phyloP scores from a whole-genome alignment of 2,888 invertebrate genomes.

The Nomada fabriciana region DNA sequence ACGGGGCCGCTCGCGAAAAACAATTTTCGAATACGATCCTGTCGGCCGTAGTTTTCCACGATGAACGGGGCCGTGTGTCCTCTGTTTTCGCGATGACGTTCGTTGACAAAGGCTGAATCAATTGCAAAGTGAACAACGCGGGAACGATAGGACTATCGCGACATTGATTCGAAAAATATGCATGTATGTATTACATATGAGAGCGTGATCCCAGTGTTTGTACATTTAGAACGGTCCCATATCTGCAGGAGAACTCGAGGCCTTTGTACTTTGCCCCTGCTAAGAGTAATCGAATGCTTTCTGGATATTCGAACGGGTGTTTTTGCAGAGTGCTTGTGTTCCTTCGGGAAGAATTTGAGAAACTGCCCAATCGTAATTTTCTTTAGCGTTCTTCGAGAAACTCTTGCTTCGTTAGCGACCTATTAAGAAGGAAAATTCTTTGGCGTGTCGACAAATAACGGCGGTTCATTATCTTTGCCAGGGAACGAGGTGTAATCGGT shows the following conservation, averaged over 20 bases:
- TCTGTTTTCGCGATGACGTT: not conserved
- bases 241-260: not conserved
- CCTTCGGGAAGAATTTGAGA: not conserved
- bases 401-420: not conserved
- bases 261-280: too few relatives aligned
- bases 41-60: slow-evolving; percentile 2
- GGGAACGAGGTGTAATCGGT: slow-evolving; percentile 7
- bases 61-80: not conserved
- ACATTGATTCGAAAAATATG: not conserved
- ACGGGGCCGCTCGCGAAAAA: slow-evolving; percentile 10
- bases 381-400: not conserved
- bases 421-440: not conserved
- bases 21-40: slow-evolving; percentile 26
- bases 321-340: not conserved
- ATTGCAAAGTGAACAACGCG: too few relatives aligned
- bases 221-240: too few relatives aligned
- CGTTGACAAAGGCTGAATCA: not conserved
- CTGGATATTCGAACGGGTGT: too few relatives aligned
- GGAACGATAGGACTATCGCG: not conserved
- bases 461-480: slow-evolving; percentile 39
- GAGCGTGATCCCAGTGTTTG: too few relatives aligned
- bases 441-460: slow-evolving; percentile 3
- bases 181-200: too few relatives aligned
- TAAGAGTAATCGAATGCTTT: too few relatives aligned
- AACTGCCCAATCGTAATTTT: not conserved